Evolutionary conservation across 2,113 vertebrate genomes (phyloP).

Genomic region (Isurus oxyrinchus): DNA sequence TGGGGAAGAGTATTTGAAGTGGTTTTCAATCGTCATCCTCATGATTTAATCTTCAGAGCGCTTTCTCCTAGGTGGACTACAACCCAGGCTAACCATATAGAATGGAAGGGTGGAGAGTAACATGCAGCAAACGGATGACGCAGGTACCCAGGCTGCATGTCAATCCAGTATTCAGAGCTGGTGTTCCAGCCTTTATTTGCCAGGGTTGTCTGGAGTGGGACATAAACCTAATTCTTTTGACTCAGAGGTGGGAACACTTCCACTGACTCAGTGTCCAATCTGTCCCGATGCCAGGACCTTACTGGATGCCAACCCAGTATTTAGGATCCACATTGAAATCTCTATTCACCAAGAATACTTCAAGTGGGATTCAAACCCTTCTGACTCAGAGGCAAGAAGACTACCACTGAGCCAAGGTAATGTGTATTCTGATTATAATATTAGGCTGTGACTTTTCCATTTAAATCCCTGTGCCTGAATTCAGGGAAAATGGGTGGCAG

Average conservation of each 20-base stretch:
- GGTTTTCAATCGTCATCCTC: neutral
- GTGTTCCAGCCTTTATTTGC: neutral
- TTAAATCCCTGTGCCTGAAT: neutral
- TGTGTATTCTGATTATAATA: neutral
- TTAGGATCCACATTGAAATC: neutral
- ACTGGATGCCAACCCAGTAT: neutral
- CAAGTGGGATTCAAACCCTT: neutral
- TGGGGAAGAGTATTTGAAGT: neutral
- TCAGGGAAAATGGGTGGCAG: neutral
- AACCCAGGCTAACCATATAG: neutral
- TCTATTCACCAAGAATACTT: neutral
- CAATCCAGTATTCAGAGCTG: neutral
- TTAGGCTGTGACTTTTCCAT: neutral
- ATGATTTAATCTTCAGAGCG: neutral
- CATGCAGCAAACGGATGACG: neutral
- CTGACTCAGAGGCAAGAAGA: neutral
- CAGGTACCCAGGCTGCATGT: neutral
- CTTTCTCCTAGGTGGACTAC: neutral
- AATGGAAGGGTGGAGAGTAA: neutral
- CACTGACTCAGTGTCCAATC: neutral
- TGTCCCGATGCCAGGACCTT: neutral
- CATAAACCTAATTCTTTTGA: neutral
- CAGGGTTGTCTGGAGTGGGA: too few species aligned
- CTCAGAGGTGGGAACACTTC: neutral
- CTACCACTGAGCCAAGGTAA: neutral